Evolutionary conservation across 1,140 invertebrate species (phyloP).

Genomic region (Conus betulinus): DNA sequence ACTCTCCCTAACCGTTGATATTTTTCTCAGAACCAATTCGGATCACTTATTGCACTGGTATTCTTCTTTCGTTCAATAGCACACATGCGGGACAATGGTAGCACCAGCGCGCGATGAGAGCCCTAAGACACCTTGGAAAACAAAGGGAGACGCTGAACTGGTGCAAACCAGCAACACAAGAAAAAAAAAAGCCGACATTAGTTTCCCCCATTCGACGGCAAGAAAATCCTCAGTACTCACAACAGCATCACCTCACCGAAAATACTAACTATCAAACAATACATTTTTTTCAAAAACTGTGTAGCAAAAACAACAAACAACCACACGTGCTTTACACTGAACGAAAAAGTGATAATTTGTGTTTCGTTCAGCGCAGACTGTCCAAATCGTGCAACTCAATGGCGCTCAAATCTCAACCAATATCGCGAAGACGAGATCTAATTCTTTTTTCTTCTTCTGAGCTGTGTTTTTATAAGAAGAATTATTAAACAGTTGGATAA

Average conservation of each 20-base stretch:
- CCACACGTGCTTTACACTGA: not conserved
- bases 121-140: not conserved
- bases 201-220: not conserved
- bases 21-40: too few relatives aligned
- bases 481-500: not conserved
- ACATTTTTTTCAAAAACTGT: not conserved
- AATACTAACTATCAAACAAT: not conserved
- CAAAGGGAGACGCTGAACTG: not conserved
- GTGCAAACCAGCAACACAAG: not conserved
- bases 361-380: not conserved
- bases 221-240: not conserved
- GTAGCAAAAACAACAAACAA: not conserved
- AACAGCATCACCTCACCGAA: not conserved
- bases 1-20: too few relatives aligned
- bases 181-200: not conserved
- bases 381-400: conserved; percentile 41
- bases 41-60: too few relatives aligned
- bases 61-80: too few relatives aligned
- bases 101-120: not conserved
- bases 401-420: conserved; percentile 44
- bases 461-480: not conserved
- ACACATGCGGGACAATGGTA: not conserved
- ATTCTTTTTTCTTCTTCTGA: conserved; percentile 14
- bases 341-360: not conserved
- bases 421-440: conserved; percentile 19